A percentile compares a stretch with the other conserved stretches of the same genome.
Conservation (phyloP, 2,797 vertebrate genomes). For the Liparis tanakae region DNA sequence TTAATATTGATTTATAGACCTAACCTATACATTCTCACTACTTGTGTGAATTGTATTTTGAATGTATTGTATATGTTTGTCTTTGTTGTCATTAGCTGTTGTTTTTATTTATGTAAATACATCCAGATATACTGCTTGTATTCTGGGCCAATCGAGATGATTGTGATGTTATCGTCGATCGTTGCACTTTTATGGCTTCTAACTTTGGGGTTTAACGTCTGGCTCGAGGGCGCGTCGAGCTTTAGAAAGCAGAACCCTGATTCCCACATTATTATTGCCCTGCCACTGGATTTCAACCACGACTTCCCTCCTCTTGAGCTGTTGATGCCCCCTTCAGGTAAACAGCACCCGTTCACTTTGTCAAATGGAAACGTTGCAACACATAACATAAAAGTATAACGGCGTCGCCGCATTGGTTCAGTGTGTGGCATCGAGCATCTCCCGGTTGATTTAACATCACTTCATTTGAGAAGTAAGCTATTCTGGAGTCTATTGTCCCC, state of each 20-base stretch:
- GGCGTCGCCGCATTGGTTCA: neutral
- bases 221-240: neutral
- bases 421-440: neutral
- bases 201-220: neutral
- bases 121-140: neutral
- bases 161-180: neutral
- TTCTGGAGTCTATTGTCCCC: neutral
- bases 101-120: neutral
- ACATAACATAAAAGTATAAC: neutral
- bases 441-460: constrained; percentile 14
- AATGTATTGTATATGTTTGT: too few species aligned
- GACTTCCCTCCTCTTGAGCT: neutral
- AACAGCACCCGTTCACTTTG: neutral
- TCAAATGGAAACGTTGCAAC: constrained; percentile 9
- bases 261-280: neutral
- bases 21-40: neutral
- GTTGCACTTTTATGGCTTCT: neutral
- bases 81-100: neutral
- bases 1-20: neutral
- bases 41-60: neutral
- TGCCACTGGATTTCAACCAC: neutral
- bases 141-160: neutral
- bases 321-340: constrained; percentile 43
- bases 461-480: neutral
- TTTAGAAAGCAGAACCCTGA: neutral